Base-by-base conservation (phyloP, 2,888 invertebrate genomes). In the Drosophila putrida region DNA sequence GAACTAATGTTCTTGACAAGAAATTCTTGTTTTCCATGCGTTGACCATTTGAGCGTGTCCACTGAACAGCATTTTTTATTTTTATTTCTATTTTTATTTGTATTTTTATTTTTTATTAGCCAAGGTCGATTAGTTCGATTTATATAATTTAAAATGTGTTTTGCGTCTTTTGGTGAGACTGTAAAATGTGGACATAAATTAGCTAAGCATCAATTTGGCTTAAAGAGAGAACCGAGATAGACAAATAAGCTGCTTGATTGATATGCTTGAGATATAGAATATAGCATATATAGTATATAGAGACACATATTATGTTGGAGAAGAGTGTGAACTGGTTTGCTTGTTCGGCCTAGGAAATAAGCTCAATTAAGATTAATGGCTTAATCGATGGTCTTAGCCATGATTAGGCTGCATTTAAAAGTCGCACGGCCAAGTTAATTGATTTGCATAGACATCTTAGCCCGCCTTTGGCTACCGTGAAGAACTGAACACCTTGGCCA, bases 291-390 rank as follows among this genome's bases (percentile, higher is more conserved):
- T 54, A 35, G 15, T 20, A 35, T 50, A 28, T 27, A 35, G 13
- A 33, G 49, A 35, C 31, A 31, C 8, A 25, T 39, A 28, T 49
- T 46, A 61, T n/a, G n/a, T n/a, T n/a, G n/a, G 38, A 35, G 20
- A 35, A 43, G 20, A 46, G 62, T 57, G 54, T 78, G 75, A 86
- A 78, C 82, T 85, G 85, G 86, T 82, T 79, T 54, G 47, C 35
- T 69, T 75, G 31, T 41, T 8, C 6, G 28, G 53, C 47, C 66
- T 77, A 64, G 77, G 74, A 80, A 73, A 78, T 78, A 62, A 43
- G 43, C 53, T 73, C 67, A 73, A 67, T 68, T 71, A 76, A 75
- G 73, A 70, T 78, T 71, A 75, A 72, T 65, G 65, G 50, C 64
- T 62, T 44, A 65, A 78, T 67, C 44, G 46, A 15, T 44, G 36